A percentile compares a stretch with the other conserved stretches of the same genome.
Conservation (phyloP, 2,797 vertebrate genomes). For the Pseudomugil gertrudae region DNA sequence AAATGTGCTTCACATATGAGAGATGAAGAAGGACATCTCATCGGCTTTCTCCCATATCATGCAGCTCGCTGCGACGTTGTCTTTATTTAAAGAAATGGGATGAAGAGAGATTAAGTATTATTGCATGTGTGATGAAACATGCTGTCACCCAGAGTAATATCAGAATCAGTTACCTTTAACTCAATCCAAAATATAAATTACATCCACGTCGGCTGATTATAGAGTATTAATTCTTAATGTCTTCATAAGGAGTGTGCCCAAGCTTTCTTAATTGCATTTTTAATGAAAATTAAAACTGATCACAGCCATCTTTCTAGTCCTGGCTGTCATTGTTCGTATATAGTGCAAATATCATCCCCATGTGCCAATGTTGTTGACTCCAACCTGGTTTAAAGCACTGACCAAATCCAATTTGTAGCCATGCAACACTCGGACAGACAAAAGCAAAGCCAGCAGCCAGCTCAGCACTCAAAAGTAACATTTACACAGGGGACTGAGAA, state of each 20-base stretch:
- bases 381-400: slow-evolving; percentile 67
- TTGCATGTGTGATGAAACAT: slow-evolving; percentile 43
- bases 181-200: slow-evolving; percentile 46
- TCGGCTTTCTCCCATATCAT: slow-evolving; percentile 17
- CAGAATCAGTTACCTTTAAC: slow-evolving; percentile 38
- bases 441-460: slow-evolving; percentile 73
- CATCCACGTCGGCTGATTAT: slow-evolving; percentile 49
- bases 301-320: slow-evolving; percentile 31
- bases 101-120: slow-evolving; percentile 43
- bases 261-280: slow-evolving; percentile 53
- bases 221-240: slow-evolving; percentile 50
- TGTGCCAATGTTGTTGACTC: slow-evolving; percentile 55
- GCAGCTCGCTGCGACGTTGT: slow-evolving; percentile 22
- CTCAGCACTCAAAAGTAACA: slow-evolving; percentile 74
- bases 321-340: slow-evolving; percentile 35
- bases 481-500: slow-evolving; percentile 70
- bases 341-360: slow-evolving; percentile 48
- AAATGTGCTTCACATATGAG: slow-evolving; percentile 54
- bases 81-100: slow-evolving; percentile 47
- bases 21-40: slow-evolving; percentile 44
- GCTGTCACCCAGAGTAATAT: slow-evolving; percentile 36
- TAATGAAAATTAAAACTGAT: slow-evolving; percentile 47
- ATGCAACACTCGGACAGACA: slow-evolving; percentile 63
- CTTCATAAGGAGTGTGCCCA: slow-evolving; percentile 27
- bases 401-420: slow-evolving; percentile 72